Evolutionary conservation across 1,140 invertebrate species (phyloP).

Genomic region (Drosophila pseudoananassae): DNA sequence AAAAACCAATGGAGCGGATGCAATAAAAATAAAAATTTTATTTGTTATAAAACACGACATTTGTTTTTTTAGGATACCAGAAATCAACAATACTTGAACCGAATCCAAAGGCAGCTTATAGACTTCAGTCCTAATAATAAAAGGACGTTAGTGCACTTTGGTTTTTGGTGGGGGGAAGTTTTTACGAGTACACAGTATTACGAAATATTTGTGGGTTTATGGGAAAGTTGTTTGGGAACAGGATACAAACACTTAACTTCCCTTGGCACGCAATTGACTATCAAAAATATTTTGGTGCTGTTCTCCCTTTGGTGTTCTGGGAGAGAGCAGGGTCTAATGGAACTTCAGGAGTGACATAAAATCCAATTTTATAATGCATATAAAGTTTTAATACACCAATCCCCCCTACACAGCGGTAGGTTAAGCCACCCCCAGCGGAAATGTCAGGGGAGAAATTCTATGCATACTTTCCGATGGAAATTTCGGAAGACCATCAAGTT

Average conservation of each 20-base stretch:
- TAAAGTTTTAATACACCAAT: constrained; percentile 74
- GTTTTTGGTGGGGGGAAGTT: constrained; percentile 38
- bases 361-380: constrained; percentile 81
- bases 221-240: constrained; percentile 33
- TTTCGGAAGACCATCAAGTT: constrained; percentile 79
- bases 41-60: constrained; percentile 22
- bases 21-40: constrained; percentile 46
- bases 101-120: constrained; percentile 6
- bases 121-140: constrained; percentile 27
- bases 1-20: constrained; percentile 53
- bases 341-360: constrained; percentile 72
- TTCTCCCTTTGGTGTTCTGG: neutral
- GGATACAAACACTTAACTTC: constrained; percentile 53
- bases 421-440: constrained; percentile 7
- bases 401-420: neutral
- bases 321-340: constrained; percentile 50
- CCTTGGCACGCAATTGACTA: constrained; percentile 72
- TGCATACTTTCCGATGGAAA: constrained; percentile 74
- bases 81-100: neutral
- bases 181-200: constrained; percentile 70
- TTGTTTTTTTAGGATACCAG: constrained; percentile 9
- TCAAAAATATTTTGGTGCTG: constrained; percentile 64
- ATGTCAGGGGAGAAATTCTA: constrained; percentile 43
- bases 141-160: constrained; percentile 38
- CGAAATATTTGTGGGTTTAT: constrained; percentile 60